Evolutionary conservation across 2,888 invertebrate species (phyloP), one percentile per base, ranked within the genome.

Genomic region (Peribatodes rhomboidaria): DNA sequence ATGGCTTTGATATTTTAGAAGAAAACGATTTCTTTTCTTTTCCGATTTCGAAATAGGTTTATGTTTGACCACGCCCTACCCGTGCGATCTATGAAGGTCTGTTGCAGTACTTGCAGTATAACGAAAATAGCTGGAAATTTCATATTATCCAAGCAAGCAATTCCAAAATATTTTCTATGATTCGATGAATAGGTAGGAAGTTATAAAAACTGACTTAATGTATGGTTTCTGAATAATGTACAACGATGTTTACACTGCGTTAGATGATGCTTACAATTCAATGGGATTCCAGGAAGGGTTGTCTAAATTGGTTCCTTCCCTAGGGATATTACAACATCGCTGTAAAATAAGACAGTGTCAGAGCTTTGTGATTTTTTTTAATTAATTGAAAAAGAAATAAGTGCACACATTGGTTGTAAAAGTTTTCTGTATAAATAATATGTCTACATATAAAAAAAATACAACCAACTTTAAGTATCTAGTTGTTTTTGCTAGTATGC

Each of bases 281-380:
- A 60, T 68, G 55, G 61, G 54, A 70, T 68, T 67, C 72, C 61
- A 59, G 14, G 68, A 68, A 72, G 68, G 70, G 69, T 67, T 63
- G 63, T 47, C 61, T 67, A 61, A 63, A 66, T 68, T 58, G 60
- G 65, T 56, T 44, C 50, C 46, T 31, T 61, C 59, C 66, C 61
- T 61, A 47, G 44, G 52, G 61, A 65, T 67, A 44, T 50, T 54
- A 31, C 10, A 14, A 50, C 16, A 44, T 14, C 3, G 14, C 16
- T 47, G 16, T 16, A 33, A 39, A 27, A 16, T 8, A 16, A 41
- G 8, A 22, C 60, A 65, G 60, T 57, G 11, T 16, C 3, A n/a
- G 11, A 46, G 18, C n/a, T 41, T 13, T 35, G 10, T 13, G 20
- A 18, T 49, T 37, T 27, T 16, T 39, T 9, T 22, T 27, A 6